Percentiles rank a stretch among this genome's conserved stretches.
Evolutionary conservation across 2,797 vertebrate genomes (phyloP).

Genomic region (Gymnopithys bicolor): DNA sequence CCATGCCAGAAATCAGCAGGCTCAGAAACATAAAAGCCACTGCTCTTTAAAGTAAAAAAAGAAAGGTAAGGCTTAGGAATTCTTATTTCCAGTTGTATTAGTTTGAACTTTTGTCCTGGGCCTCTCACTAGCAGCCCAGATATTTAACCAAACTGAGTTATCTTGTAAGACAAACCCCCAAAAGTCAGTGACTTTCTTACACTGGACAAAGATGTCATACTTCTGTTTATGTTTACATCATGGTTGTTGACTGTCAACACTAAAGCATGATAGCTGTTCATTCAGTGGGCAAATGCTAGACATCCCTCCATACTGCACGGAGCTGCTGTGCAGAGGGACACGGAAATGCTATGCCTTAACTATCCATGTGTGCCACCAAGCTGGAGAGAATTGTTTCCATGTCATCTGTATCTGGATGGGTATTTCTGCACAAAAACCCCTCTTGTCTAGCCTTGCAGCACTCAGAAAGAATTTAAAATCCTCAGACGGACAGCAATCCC

Average conservation of each 20-base stretch:
- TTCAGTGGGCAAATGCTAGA: background rate
- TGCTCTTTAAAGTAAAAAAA: background rate
- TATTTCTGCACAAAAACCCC: background rate
- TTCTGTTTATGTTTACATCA: background rate
- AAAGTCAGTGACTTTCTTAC: background rate
- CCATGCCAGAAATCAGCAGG: background rate
- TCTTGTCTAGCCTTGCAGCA: background rate
- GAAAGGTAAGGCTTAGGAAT: background rate
- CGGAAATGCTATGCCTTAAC: background rate
- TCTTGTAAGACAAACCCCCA: background rate
- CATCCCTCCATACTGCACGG: background rate
- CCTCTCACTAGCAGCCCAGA: background rate
- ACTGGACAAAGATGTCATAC: background rate
- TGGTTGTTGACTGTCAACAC: background rate
- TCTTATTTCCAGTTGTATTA: background rate
- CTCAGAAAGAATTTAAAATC: background rate
- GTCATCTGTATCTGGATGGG: background rate
- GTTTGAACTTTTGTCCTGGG: background rate
- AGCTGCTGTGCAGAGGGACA: background rate
- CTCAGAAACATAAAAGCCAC: background rate
- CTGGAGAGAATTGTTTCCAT: background rate
- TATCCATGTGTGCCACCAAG: background rate
- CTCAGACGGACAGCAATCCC: background rate
- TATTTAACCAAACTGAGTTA: background rate
- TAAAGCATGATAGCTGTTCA: background rate